Evolutionary conservation across 2,113 vertebrate species (phyloP).

Genomic region (Trematomus loennbergii): DNA sequence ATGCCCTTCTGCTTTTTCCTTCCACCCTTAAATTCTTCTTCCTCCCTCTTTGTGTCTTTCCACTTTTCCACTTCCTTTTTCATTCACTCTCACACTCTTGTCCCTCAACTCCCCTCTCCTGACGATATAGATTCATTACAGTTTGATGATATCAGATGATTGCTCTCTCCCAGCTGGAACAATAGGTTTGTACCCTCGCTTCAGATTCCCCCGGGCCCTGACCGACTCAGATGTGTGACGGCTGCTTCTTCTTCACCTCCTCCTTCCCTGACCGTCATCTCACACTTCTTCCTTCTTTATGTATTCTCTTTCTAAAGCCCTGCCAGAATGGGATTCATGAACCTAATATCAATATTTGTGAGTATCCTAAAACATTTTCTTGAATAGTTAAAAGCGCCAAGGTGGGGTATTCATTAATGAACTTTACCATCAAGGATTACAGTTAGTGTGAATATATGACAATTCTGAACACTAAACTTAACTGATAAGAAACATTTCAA

Average conservation of each 20-base stretch:
- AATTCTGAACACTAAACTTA: background rate
- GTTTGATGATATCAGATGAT: constrained; percentile 82
- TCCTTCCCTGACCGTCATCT: no score
- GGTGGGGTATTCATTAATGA: background rate
- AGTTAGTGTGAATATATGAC: background rate
- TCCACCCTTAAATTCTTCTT: background rate
- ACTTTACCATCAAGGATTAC: background rate
- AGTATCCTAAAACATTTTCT: background rate
- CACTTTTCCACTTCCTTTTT: constrained; percentile 15
- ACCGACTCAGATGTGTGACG: constrained; percentile 21
- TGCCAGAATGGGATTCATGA: background rate
- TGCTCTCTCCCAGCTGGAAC: constrained; percentile 71
- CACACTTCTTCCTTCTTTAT: background rate
- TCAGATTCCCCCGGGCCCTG: constrained; percentile 16
- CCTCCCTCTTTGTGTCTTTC: constrained; percentile 3
- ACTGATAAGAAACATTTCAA: background rate
- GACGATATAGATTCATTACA: constrained; percentile 76
- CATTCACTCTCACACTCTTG: constrained; percentile 24
- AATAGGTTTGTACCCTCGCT: constrained; percentile 57
- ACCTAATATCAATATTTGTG: background rate
- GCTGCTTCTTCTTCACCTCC: background rate
- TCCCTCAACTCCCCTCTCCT: constrained; percentile 42
- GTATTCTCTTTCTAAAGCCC: background rate
- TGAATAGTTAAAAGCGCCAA: no score
- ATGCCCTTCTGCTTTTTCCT: background rate